Base-by-base conservation (phyloP, 2,113 vertebrate genomes). In the Sakesphorus luctuosus region DNA sequence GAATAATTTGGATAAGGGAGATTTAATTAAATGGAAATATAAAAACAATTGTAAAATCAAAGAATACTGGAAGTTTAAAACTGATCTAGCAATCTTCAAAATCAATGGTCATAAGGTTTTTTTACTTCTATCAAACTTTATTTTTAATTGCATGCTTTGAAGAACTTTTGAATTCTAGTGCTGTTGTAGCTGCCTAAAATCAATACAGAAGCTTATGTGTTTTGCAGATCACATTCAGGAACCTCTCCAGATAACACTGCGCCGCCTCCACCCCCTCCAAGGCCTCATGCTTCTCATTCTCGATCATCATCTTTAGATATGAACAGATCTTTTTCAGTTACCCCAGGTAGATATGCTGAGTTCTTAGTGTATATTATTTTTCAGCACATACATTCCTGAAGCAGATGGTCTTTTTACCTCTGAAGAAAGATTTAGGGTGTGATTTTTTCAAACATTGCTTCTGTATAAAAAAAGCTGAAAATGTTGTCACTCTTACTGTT, bases 271-370 rank as follows among this genome's bases (percentile, higher is more conserved):
- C 99, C 99, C 14, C 99, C 99, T 16, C 99, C 99, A 26, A 98
- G 99, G 65, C 99, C 99, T 79, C 99, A 99, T 84, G 98, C 99
- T 38, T 99, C 99, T 38, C 99, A 99, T 96, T 99, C 99, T n/a
- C 98, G 99, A 61, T 99, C 99, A 3, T 99, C 99, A 4, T 99
- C 99, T 65, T 98, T 99, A 96, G 99, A 99, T 96, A 98, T 99
- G 99, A 99, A 99, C 94, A 98, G 99, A 96, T 99, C 98, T 94
- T 99, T 99, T 87, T 94, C 99, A 18, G 97, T 98, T 28, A 95
- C 98, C 10, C 97, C 98, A 98, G 98, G 99, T 99, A 97, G 40
- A 89, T 74, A 84, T 14, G 20, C 47, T 40, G 18, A 75, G 31
- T 74, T 69, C 20, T 40, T 40, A n/a, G 13, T 47, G 16, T 69